Evolutionary conservation across 2,888 invertebrate species (phyloP).

Genomic region (Amphipyra tragopoginis): DNA sequence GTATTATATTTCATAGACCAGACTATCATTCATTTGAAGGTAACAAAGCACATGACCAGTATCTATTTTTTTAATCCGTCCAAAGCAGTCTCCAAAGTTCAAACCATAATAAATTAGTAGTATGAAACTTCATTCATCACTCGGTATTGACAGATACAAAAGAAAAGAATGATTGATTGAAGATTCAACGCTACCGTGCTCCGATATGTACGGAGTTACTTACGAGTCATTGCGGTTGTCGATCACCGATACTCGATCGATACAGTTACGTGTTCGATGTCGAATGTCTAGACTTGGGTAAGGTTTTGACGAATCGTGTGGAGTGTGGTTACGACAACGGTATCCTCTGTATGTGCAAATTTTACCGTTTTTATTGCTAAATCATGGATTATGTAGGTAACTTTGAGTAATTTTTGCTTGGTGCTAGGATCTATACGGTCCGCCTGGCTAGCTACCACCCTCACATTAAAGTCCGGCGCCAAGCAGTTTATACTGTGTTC

Average conservation of each 20-base stretch:
- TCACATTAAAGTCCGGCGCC: no score
- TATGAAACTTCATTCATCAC: background rate
- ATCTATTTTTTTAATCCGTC: background rate
- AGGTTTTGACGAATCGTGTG: constrained; percentile 27
- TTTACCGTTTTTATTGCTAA: constrained; percentile 30
- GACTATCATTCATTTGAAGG: no score
- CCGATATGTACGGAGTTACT: background rate
- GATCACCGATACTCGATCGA: constrained; percentile 35
- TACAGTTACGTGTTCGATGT: constrained; percentile 47
- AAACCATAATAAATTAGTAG: no score
- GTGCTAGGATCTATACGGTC: no score
- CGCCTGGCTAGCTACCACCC: no score
- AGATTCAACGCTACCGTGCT: constrained; percentile 2
- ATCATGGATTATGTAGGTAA: background rate
- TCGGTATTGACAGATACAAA: constrained; percentile 4
- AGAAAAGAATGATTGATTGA: constrained; percentile 6
- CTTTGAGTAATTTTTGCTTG: no score
- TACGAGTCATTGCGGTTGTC: constrained; percentile 12
- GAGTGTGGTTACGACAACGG: constrained; percentile 48
- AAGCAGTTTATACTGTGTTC: no score
- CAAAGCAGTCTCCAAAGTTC: no score
- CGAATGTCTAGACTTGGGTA: constrained; percentile 36
- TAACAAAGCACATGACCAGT: background rate
- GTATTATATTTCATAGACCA: background rate
- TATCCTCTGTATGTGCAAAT: constrained; percentile 4